Evolutionary conservation across 2,888 invertebrate species (phyloP).

Genomic region (Rhogogaster chlorosoma): DNA sequence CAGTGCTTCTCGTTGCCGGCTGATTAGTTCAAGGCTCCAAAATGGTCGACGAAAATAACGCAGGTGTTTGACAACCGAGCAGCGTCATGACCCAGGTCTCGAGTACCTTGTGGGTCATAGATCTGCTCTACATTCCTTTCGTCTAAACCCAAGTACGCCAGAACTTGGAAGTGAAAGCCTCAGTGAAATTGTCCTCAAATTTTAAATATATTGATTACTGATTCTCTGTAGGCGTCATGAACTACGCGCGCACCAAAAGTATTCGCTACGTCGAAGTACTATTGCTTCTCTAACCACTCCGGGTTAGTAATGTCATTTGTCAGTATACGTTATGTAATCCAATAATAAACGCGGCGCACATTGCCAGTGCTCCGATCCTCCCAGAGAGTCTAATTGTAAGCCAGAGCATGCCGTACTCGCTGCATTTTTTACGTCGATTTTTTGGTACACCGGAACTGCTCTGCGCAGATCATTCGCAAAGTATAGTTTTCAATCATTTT

Average conservation of each 20-base stretch:
- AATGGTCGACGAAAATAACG: conserved; percentile 29
- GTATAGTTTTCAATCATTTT: not conserved
- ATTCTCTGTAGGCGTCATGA: conserved; percentile 15
- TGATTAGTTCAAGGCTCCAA: conserved; percentile 38
- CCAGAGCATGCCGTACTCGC: not conserved
- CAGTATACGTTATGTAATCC: not conserved
- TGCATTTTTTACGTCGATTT: not conserved
- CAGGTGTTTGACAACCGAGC: not conserved
- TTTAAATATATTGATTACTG: conserved; percentile 29
- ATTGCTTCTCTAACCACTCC: not conserved
- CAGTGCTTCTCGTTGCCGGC: not conserved
- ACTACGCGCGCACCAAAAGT: not conserved
- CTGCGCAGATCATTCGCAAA: not conserved
- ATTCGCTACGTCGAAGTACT: not conserved
- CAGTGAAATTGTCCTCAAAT: conserved; percentile 1
- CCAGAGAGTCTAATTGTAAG: not conserved
- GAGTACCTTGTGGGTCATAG: conserved; percentile 5
- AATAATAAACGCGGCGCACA: not conserved
- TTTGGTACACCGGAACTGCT: not conserved
- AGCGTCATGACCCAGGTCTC: conserved; percentile 20
- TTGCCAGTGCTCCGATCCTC: not conserved
- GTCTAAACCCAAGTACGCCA: not conserved
- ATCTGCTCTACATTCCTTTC: not conserved
- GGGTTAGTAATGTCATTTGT: conserved; percentile 9
- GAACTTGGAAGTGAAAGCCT: not conserved